phyloP scores from a whole-genome alignment of 2,888 invertebrate species.

The Drosophila infuscata region DNA sequence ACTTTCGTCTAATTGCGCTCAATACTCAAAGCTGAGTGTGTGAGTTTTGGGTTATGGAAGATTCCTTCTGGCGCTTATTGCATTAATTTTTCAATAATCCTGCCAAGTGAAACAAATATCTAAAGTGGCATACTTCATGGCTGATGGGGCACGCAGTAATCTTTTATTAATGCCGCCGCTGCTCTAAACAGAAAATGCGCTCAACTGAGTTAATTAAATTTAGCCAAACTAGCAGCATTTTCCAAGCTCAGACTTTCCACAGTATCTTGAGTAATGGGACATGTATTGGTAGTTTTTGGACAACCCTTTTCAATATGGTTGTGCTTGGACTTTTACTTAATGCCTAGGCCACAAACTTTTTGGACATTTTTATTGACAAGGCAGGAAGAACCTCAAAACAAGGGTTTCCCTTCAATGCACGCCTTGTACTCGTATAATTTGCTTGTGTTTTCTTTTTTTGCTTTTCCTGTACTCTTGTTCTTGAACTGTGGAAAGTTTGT shows the following conservation, averaged over 20 bases:
- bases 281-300: constrained; percentile 23
- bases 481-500: constrained; percentile 64
- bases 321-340: constrained; percentile 54
- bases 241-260: constrained; percentile 6
- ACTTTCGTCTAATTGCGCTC: constrained; percentile 71
- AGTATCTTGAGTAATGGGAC: constrained; percentile 8
- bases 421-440: constrained; percentile 54
- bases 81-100: constrained; percentile 81
- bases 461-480: constrained; percentile 16
- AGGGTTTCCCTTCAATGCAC: constrained; percentile 44
- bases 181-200: constrained; percentile 45
- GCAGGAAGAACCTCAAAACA: constrained; percentile 58
- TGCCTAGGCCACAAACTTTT: constrained; percentile 75
- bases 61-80: constrained; percentile 59
- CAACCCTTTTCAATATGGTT: constrained; percentile 73
- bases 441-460: constrained; percentile 33
- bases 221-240: constrained; percentile 35
- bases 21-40: constrained; percentile 12
- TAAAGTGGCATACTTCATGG: constrained; percentile 72
- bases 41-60: constrained; percentile 6
- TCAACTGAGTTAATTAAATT: constrained; percentile 82
- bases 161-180: constrained; percentile 76
- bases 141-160: constrained; percentile 65
- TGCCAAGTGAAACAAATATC: constrained; percentile 66
- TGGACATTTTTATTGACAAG: constrained; percentile 82